Evolutionary conservation across 2,888 invertebrate genomes (phyloP).

Genomic region (Pharmacophagus antenor): DNA sequence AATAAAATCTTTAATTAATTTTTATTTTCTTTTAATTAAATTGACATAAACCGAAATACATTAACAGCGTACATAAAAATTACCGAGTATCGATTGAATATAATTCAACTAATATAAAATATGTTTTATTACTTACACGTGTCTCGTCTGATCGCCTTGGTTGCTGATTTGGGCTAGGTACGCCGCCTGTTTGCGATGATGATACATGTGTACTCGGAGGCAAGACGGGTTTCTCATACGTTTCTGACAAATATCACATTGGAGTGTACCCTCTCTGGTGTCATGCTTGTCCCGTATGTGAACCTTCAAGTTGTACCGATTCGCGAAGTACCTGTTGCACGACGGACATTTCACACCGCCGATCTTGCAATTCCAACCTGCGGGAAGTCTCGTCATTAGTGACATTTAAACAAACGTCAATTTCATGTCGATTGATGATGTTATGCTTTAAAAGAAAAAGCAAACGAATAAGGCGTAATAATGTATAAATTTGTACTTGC

Average conservation of each 20-base stretch:
- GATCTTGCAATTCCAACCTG: constrained; percentile 73
- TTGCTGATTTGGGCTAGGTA: constrained; percentile 65
- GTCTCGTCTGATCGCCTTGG: constrained; percentile 57
- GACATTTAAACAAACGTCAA: too few species aligned
- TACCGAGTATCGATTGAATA: neutral
- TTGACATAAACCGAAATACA: neutral
- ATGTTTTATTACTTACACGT: constrained; percentile 45
- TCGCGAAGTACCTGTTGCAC: constrained; percentile 83
- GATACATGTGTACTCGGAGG: constrained; percentile 83
- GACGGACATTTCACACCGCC: constrained; percentile 83
- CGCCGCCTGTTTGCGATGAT: constrained; percentile 82
- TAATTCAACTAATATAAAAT: neutral
- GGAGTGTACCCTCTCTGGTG: constrained; percentile 83
- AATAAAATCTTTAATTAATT: neutral
- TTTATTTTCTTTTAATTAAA: neutral
- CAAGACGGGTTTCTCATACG: constrained; percentile 84
- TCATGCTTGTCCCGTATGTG: constrained; percentile 87
- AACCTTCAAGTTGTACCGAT: constrained; percentile 85
- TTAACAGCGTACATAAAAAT: neutral
- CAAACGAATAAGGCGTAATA: constrained; percentile 1
- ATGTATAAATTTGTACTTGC: constrained; percentile 44
- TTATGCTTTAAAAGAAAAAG: constrained; percentile 1
- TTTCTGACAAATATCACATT: constrained; percentile 86
- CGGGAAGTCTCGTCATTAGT: constrained; percentile 5
- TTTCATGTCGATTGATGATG: too few species aligned